Percentiles rank a stretch among this genome's conserved stretches.
phyloP scores from a whole-genome alignment of 1,140 invertebrate genomes.

The Charaxes varanes region DNA sequence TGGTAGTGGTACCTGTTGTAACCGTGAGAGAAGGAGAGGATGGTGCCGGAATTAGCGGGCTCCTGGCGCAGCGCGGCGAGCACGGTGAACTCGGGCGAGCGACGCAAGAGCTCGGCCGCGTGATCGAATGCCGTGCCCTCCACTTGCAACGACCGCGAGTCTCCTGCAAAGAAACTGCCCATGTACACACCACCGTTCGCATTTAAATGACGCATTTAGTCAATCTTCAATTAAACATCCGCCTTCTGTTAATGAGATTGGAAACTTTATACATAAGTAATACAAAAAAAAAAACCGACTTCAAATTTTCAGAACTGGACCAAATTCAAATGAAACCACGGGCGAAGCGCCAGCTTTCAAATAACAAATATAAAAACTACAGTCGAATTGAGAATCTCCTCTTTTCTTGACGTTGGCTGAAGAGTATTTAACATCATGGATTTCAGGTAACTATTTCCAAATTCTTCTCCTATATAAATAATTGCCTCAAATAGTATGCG shows the following conservation, averaged over 20 bases:
- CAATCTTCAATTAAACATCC: too few relatives aligned
- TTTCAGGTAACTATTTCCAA: too few relatives aligned
- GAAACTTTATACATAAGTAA: too few relatives aligned
- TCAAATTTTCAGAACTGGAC: background rate
- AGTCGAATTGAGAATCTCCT: too few relatives aligned
- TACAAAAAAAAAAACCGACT: conserved; percentile 1
- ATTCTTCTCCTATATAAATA: too few relatives aligned
- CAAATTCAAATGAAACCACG: background rate
- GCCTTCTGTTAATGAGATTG: too few relatives aligned
- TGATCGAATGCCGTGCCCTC: conserved; percentile 79
- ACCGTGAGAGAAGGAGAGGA: conserved; percentile 87
- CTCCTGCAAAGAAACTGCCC: too few relatives aligned
- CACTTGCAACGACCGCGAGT: conserved; percentile 82
- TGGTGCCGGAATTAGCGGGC: conserved; percentile 85
- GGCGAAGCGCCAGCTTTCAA: background rate
- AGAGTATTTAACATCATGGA: too few relatives aligned
- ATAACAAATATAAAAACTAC: too few relatives aligned
- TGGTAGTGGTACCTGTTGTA: conserved; percentile 77
- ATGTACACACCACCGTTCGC: too few relatives aligned
- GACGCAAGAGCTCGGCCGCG: conserved; percentile 79
- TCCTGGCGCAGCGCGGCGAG: conserved; percentile 85
- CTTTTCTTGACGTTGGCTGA: too few relatives aligned
- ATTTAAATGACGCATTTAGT: too few relatives aligned
- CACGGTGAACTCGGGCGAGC: conserved; percentile 86
- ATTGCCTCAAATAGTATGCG: conserved; percentile 2